Conservation (phyloP, 2,797 vertebrate genomes). For the Cynopterus sphinx region DNA sequence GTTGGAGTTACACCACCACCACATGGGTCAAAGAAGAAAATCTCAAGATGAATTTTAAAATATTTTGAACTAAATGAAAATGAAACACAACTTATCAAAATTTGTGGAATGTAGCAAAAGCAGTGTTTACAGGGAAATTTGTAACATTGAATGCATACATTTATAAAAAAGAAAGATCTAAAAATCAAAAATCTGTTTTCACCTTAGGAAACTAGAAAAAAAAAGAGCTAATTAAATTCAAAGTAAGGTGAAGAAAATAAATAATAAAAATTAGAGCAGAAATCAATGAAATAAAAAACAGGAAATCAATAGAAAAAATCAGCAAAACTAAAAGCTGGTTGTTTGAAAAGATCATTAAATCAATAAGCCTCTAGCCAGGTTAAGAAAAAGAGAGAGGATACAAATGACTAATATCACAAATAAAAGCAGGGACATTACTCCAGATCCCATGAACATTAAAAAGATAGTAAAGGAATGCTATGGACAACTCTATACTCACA, state of each 20-base stretch:
- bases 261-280: background rate
- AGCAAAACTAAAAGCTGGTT: background rate
- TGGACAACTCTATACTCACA: background rate
- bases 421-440: background rate
- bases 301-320: background rate
- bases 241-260: background rate
- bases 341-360: background rate
- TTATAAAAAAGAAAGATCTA: background rate
- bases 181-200: background rate
- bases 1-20: background rate
- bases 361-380: background rate
- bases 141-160: background rate
- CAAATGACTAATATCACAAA: background rate
- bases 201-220: background rate
- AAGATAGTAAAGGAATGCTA: background rate
- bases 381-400: background rate
- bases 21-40: background rate
- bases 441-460: background rate
- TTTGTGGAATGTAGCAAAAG: background rate
- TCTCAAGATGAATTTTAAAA: background rate
- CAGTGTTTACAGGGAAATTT: background rate
- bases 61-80: background rate
- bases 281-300: background rate
- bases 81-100: background rate
- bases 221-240: conserved; percentile 9